phyloP scores from a whole-genome alignment of 2,113 vertebrate genomes.

The Laticauda colubrina region DNA sequence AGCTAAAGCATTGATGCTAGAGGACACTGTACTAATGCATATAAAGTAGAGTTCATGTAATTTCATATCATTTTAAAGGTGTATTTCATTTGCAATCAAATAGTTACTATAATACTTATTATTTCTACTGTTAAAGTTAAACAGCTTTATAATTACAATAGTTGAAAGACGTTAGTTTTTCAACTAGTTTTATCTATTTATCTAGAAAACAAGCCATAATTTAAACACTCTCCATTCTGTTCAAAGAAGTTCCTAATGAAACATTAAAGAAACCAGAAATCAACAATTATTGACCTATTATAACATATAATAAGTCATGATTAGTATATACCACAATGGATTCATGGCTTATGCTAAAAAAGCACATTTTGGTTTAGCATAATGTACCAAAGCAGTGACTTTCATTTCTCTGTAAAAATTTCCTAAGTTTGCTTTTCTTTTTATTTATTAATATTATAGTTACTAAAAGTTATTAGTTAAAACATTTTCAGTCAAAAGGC shows the following conservation, averaged over 20 bases:
- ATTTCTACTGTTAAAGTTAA: not conserved
- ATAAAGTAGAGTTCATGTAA: conserved; percentile 30
- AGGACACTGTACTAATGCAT: conserved; percentile 82
- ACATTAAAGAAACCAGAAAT: not conserved
- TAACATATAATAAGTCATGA: not conserved
- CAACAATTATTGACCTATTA: not conserved
- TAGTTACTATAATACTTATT: not conserved
- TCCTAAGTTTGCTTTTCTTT: not conserved
- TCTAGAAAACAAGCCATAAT: not conserved
- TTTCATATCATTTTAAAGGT: not conserved
- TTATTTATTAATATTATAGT: not conserved
- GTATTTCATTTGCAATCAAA: not conserved
- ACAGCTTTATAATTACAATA: not conserved
- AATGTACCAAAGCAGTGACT: not conserved
- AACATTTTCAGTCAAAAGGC: not conserved
- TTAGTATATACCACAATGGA: not conserved
- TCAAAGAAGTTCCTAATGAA: not conserved
- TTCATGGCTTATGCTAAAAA: not conserved
- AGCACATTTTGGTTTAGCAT: not conserved
- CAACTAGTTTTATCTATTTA: not conserved
- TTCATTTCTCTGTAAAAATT: not conserved
- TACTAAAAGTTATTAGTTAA: not conserved
- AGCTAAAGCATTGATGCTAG: conserved; percentile 88
- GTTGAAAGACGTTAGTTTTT: not conserved
- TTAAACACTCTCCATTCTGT: not conserved